Base-by-base conservation (phyloP, 2,888 invertebrate genomes). In the Heliconius sara region DNA sequence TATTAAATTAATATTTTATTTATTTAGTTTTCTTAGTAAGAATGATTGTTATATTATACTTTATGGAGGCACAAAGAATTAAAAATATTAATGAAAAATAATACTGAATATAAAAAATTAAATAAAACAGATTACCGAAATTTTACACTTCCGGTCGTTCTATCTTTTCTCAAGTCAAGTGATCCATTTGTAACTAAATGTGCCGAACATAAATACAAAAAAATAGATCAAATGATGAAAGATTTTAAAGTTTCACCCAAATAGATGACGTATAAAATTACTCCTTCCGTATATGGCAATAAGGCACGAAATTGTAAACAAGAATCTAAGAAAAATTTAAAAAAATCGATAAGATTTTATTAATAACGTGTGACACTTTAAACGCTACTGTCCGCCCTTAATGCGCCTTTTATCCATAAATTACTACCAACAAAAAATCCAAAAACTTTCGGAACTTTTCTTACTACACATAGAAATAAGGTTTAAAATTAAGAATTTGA, bases 331-430 rank as follows among this genome's bases (percentile, higher is more conserved):
- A 65, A 79, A 47, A 25, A 60, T 67, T 30, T 72, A 68, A 70
- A 70, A 65, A 78, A 84, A 71, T 76, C 78, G 80, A 82, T 83
- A 84, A 85, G 82, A 85, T 83, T 86, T 88, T 87, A 90, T 91
- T 91, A 92, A 92, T 90, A 89, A 89, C 82, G 88, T 88, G 90
- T 91, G 91, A 92, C 91, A 91, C 89, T 88, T 85, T 86, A 89
- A 88, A 87, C 88, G 90, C 90, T 91, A 89, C 91, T 89, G 89
- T 86, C 89, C 88, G 88, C 86, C 89, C 87, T 85, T 85, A 81
- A 82, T 85, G 85, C 85, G 85, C 83, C 87, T 87, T 87, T 86
- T 83, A 82, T 83, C 85, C 87, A 90, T 92, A 91, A 92, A 91
- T 91, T 90, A 90, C 57, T 57, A 74, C 67, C 65, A 6, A 78